Base-by-base conservation (phyloP, 2,113 vertebrate species). In the Morone chrysops region DNA sequence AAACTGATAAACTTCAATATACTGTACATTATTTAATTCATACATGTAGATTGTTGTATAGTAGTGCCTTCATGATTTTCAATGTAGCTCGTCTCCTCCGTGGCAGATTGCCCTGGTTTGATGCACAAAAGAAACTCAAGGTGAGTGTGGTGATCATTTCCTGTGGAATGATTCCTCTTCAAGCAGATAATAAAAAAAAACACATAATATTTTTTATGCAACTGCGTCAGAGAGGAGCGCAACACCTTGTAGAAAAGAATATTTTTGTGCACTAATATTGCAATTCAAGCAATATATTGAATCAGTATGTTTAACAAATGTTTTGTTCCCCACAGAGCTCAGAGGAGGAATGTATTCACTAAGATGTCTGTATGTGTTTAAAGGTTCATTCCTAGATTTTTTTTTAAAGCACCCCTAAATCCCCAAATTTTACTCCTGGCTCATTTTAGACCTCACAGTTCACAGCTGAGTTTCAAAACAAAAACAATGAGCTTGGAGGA, bases 81-180 rank as follows among this genome's bases (percentile, higher is more conserved):
- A 43, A 3, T 3, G 54, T 5, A 61, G 54, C 12, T 25, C 11
- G 36, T 40, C 16, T 43, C 5, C 36, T 76, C 36, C 51, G 3
- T 40, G 25, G 25, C 59, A 67, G 54, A 65, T 51, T 71, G 4
- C 45, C 18, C 20, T 45, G 61, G 43, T 78, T 38, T 84, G 75
- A 89, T 17, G 45, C 80, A 69, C 41, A 17, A 70, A 47, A 72
- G 22, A 74, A 83, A 75, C 17, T 86, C 82, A 83, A 89, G 85
- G 89, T 83, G 45, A 87, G 11, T 0, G 2, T 0, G 4, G 53
- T 45, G 59, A 63, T 75, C 22, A 36, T 50, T 51, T 56, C 50
- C 51, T 53, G 1, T 53, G 11, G 36, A 62, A 72, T 48, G 31
- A 76, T 72, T 77, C 65, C n/a, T 50, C 14, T 25, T 50, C 2